Conservation (phyloP, 2,113 vertebrate genomes). For the Atrichornis clamosus region DNA sequence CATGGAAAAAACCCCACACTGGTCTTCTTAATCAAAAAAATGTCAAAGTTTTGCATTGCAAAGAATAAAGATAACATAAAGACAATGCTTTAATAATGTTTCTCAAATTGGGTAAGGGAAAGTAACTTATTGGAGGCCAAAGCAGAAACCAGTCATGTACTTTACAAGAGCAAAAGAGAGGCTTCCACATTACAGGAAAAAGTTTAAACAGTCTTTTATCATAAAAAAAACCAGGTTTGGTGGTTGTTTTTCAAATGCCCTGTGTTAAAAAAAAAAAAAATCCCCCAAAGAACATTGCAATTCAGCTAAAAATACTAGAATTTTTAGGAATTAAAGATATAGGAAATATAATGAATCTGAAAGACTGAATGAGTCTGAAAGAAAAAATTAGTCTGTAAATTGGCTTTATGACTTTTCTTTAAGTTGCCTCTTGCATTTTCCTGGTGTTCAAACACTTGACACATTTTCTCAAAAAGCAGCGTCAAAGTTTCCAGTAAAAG, state of each 20-base stretch:
- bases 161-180: background rate
- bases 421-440: background rate
- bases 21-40: background rate
- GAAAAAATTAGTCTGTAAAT: background rate
- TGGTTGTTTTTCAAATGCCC: background rate
- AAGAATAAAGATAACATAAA: background rate
- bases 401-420: background rate
- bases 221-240: background rate
- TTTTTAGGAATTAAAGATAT: background rate
- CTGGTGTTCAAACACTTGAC: background rate
- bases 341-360: background rate
- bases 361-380: background rate
- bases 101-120: background rate
- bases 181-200: background rate
- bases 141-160: background rate
- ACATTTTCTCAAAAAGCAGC: background rate
- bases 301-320: background rate
- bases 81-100: background rate
- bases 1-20: background rate
- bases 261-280: background rate
- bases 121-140: background rate
- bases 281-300: accelerated
- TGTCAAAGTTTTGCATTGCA: background rate
- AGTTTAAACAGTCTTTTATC: background rate
- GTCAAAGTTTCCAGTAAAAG: background rate